A percentile compares a stretch with the other conserved stretches of the same genome.
Conservation (phyloP, 2,113 vertebrate species). For the Galemys pyrenaicus region DNA sequence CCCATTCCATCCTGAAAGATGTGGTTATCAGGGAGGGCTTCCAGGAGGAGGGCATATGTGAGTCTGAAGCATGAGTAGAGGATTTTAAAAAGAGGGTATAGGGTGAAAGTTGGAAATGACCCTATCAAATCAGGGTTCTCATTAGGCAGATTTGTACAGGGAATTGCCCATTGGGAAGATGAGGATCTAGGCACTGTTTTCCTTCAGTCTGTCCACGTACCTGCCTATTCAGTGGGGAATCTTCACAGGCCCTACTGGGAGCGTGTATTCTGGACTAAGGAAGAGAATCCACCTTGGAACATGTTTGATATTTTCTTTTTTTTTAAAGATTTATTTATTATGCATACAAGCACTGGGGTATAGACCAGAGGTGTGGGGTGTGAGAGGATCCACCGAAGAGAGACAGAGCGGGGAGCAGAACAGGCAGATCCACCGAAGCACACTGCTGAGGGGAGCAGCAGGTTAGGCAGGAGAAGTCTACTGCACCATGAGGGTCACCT, state of each 20-base stretch:
- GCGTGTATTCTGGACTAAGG: neutral
- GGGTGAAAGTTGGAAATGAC: neutral
- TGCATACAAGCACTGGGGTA: too few relatives aligned
- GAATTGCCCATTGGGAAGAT: neutral
- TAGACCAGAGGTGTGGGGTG: too few relatives aligned
- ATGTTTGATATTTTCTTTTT: neutral
- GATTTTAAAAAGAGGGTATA: neutral
- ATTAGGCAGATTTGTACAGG: neutral
- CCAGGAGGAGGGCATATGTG: neutral
- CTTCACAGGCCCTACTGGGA: neutral
- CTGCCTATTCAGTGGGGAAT: neutral
- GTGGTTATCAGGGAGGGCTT: neutral
- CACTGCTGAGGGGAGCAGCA: too few relatives aligned
- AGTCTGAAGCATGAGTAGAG: neutral
- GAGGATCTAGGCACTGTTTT: neutral
- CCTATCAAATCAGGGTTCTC: neutral
- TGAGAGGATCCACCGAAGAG: too few relatives aligned
- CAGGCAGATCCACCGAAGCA: too few relatives aligned
- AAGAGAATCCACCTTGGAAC: neutral
- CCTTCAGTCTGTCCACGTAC: neutral
- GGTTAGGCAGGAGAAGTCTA: too few relatives aligned
- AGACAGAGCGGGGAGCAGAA: too few relatives aligned
- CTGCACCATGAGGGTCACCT: too few relatives aligned
- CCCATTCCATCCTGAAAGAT: neutral
- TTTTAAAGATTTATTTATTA: too few relatives aligned